Evolutionary conservation across 2,888 invertebrate genomes (phyloP), one percentile per base, ranked within the genome.

Genomic region (Sicus ferrugineus): DNA sequence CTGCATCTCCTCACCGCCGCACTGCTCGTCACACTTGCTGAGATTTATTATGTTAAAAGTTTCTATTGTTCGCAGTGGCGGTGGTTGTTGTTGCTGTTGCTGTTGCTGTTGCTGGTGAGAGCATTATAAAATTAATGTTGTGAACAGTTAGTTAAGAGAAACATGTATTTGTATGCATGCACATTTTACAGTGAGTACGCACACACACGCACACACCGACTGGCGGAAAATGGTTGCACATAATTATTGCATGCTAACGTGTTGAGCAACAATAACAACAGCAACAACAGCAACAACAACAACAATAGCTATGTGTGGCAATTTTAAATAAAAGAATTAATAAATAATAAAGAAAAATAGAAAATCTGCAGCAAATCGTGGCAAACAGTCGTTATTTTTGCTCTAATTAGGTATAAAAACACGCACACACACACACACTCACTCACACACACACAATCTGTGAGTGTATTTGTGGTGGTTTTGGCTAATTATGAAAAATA

Each of bases 1-100:
- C 5, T 5, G 26, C 11, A 4, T 28, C n/a, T n/a, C n/a, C n/a
- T n/a, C n/a, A n/a, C n/a, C n/a, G n/a, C n/a, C 14, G 14, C 28
- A 14, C 28, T 54, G 54, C 16, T 54, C 28, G 54, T 28, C 23
- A 54, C 54, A 54, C 14, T 54, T 28, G 54, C 9, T 21, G 54
- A 54, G 28, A 54, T 54, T 54, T 54, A 26, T 54, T 54, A 54
- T 54, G 54, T 16, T 21, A 28, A 54, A 54, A 54, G 54, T 54
- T 14, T 46, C n/a, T 46, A 46, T 46, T 71, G 75, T 76, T 71
- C 72, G 66, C 74, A n/a, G 77, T 76, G 77, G 74, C 72, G 75
- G 79, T 77, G 76, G 54, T 54, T 54, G 26, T 54, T 54, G 28
- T 54, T 59, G 59, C 58, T 58, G 65, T 68, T 68, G 62, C 28